These are phyloP conservation scores for Betta splendens DNA, from an alignment of 2,797 vertebrate species.

Conservation along the genomic window DNA sequence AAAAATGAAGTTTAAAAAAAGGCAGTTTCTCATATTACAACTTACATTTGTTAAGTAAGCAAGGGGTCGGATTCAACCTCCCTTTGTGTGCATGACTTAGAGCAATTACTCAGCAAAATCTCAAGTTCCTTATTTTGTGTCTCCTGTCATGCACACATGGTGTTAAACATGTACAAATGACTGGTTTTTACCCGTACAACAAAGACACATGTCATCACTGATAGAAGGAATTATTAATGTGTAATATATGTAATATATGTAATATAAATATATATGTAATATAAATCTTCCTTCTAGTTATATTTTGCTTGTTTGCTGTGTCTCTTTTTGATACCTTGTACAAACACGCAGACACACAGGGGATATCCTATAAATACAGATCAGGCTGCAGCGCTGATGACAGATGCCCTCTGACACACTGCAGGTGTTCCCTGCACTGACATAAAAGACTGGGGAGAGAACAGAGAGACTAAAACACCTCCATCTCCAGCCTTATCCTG, in stretches of 20 bases:
- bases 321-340: background rate
- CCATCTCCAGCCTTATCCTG: background rate
- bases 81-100: background rate
- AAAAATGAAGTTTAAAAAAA: no score
- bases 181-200: background rate
- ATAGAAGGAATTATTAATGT: background rate
- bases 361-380: constrained; percentile 54
- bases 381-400: constrained; percentile 28
- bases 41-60: no score
- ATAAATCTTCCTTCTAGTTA: no score
- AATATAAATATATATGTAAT: no score
- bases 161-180: background rate
- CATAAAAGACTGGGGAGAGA: constrained; percentile 30
- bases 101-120: background rate
- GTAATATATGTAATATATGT: no score
- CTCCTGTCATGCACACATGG: background rate
- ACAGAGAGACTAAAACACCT: background rate
- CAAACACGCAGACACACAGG: constrained; percentile 26
- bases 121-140: background rate
- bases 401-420: constrained; percentile 32
- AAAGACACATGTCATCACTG: background rate
- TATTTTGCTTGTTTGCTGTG: constrained; percentile 9
- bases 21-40: no score
- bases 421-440: constrained; percentile 52
- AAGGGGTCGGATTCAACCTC: background rate